Evolutionary conservation across 2,888 invertebrate species (phyloP).

Genomic region (Drosophila austrosaltans): DNA sequence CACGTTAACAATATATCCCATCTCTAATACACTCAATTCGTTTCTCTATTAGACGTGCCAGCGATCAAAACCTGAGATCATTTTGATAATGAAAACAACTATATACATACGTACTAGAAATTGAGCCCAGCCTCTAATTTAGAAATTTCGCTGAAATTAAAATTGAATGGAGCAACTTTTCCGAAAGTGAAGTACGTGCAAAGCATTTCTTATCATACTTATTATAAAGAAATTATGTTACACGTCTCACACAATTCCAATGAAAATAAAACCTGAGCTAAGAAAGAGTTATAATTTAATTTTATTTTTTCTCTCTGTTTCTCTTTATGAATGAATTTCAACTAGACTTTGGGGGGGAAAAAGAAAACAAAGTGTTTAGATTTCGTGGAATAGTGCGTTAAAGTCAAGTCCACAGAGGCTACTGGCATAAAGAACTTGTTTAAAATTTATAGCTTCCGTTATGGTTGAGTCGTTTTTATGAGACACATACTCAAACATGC

Average conservation of each 20-base stretch:
- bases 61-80: slow-evolving; percentile 54
- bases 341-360: slow-evolving; percentile 23
- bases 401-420: slow-evolving; percentile 33
- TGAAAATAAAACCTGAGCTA: slow-evolving; percentile 17
- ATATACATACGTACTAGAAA: slow-evolving; percentile 37
- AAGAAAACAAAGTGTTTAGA: slow-evolving; percentile 20
- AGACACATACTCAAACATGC: slow-evolving; percentile 36
- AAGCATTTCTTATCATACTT: slow-evolving; percentile 34
- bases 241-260: slow-evolving; percentile 61
- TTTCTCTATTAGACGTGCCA: slow-evolving; percentile 49
- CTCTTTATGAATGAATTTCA: slow-evolving; percentile 61
- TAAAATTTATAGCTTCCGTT: slow-evolving; percentile 70
- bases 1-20: slow-evolving; percentile 16
- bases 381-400: slow-evolving; percentile 56
- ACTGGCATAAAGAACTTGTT: slow-evolving; percentile 57
- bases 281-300: slow-evolving; percentile 63
- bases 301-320: neutral
- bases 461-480: slow-evolving; percentile 14
- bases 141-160: slow-evolving; percentile 59
- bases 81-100: slow-evolving; percentile 31
- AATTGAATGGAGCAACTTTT: slow-evolving; percentile 51
- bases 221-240: slow-evolving; percentile 46
- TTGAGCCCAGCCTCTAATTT: slow-evolving; percentile 49
- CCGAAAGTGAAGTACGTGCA: slow-evolving; percentile 56
- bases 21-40: neutral